Percentiles rank a stretch among this genome's conserved stretches.
phyloP scores from a whole-genome alignment of 1,140 invertebrate species.

The Augochlora pura region DNA sequence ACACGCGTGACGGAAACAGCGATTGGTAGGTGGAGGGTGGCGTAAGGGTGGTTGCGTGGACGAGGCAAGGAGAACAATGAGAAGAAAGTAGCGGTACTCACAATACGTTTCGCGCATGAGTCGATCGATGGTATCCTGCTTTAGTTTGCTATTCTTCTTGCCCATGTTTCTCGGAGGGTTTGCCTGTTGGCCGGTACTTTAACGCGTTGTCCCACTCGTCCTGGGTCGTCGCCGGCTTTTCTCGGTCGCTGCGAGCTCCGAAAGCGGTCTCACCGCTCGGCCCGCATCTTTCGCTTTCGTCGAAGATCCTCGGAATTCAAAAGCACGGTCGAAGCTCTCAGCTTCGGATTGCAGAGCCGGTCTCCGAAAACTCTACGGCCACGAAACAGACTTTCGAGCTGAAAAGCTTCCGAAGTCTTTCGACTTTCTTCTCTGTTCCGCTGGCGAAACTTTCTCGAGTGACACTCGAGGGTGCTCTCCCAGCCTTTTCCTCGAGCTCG shows the following conservation, averaged over 20 bases:
- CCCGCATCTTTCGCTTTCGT: conserved; percentile 50
- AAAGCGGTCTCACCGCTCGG: conserved; percentile 51
- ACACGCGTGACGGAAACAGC: no score
- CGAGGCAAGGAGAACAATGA: not conserved
- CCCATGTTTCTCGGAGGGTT: conserved; percentile 66
- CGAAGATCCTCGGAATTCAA: not conserved
- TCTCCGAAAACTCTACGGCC: no score
- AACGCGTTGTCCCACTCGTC: not conserved
- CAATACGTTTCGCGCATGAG: conserved; percentile 94
- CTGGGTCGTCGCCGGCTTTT: not conserved
- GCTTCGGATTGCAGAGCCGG: no score
- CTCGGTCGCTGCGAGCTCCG: not conserved
- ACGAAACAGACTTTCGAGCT: no score
- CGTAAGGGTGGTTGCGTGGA: no score
- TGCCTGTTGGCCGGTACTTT: not conserved
- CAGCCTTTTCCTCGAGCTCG: no score
- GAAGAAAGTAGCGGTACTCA: conserved; percentile 82
- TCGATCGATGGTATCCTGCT: conserved; percentile 94
- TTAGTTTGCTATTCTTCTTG: conserved; percentile 96
- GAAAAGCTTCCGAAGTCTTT: not conserved
- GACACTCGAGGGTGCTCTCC: no score
- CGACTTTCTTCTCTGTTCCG: not conserved
- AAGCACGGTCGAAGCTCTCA: not conserved
- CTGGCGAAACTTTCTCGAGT: not conserved
- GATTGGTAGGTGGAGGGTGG: no score